Evolutionary conservation across 2,113 vertebrate genomes (phyloP).

Genomic region (Macquaria ambigua): DNA sequence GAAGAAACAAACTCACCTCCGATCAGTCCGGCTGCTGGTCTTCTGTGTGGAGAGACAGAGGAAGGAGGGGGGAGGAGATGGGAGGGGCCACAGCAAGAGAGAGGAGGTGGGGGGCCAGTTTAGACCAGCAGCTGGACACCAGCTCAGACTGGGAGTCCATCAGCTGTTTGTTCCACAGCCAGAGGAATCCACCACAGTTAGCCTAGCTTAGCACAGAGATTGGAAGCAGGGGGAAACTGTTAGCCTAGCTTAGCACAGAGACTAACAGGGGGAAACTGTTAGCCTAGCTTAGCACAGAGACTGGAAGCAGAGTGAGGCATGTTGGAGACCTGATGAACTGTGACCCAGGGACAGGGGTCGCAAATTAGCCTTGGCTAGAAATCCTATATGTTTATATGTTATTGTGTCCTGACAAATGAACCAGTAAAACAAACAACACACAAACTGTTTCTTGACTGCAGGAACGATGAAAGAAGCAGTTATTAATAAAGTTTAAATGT

Average conservation of each 20-base stretch:
- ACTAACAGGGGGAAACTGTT: too few species aligned
- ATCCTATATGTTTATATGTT: too few species aligned
- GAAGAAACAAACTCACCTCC: conserved; percentile 59
- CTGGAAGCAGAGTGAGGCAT: neutral
- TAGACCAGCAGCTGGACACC: conserved; percentile 31
- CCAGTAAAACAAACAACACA: too few species aligned
- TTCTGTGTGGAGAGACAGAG: neutral
- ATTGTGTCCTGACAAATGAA: too few species aligned
- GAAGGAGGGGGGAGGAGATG: neutral
- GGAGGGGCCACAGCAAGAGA: neutral
- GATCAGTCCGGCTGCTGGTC: conserved; percentile 14
- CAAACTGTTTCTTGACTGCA: too few species aligned
- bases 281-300: conserved; percentile 5
- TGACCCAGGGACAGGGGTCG: too few species aligned
- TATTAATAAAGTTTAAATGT: too few species aligned
- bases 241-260: neutral
- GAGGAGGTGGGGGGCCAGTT: neutral
- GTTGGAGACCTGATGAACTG: too few species aligned
- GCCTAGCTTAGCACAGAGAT: conserved; percentile 2
- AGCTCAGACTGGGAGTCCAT: neutral
- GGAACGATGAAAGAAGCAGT: too few species aligned
- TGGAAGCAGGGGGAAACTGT: neutral
- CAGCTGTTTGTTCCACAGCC: neutral
- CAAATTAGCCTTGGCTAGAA: too few species aligned
- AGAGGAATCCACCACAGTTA: conserved; percentile 4